A percentile compares a stretch with the other conserved stretches of the same genome.
Evolutionary conservation across 2,113 vertebrate genomes (phyloP).

Genomic region (Tor tambroides): DNA sequence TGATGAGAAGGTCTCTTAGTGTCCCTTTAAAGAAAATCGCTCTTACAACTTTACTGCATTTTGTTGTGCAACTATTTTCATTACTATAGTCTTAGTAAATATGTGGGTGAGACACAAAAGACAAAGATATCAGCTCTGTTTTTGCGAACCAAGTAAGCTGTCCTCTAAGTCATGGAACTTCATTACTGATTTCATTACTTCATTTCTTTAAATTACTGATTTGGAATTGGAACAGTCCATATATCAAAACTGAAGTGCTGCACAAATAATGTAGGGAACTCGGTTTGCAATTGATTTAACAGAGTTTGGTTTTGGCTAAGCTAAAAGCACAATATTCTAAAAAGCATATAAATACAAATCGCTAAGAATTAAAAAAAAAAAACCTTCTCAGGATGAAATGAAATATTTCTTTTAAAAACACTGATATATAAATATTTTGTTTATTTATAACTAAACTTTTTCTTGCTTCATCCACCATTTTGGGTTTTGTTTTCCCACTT

Average conservation of each 20-base stretch:
- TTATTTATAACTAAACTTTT: not conserved
- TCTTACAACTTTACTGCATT: conserved; percentile 31
- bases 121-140: not conserved
- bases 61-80: conserved; percentile 7
- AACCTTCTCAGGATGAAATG: not conserved
- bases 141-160: not conserved
- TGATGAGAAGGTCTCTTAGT: not conserved
- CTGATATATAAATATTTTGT: not conserved
- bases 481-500: not conserved
- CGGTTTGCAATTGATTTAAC: not conserved
- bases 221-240: not conserved
- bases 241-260: not conserved
- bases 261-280: not conserved
- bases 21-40: not conserved
- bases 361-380: not conserved
- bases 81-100: not conserved
- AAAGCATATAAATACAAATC: not conserved
- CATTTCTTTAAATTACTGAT: not conserved
- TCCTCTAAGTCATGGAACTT: not conserved
- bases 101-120: not conserved
- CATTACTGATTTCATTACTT: not conserved
- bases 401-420: not conserved
- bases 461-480: not conserved
- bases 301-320: not conserved
- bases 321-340: not conserved